Evolutionary conservation across 2,797 vertebrate species (phyloP).

Genomic region (Tapirus indicus): DNA sequence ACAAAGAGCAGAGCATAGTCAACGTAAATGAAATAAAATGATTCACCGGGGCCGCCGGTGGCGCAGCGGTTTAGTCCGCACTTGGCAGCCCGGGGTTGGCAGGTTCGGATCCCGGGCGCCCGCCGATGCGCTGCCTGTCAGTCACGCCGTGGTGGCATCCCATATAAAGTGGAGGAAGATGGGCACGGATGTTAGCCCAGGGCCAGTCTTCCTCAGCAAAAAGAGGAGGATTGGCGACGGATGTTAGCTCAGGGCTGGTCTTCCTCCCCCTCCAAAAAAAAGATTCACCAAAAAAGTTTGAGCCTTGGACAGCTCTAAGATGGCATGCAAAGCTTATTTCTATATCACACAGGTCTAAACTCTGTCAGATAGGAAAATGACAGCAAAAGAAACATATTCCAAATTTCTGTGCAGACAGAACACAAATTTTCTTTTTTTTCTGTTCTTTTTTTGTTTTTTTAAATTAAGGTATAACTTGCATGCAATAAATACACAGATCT

Average conservation of each 20-base stretch:
- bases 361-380: neutral
- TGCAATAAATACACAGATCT: neutral
- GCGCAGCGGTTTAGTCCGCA: too few species aligned
- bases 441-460: neutral
- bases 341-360: neutral
- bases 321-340: neutral
- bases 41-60: neutral
- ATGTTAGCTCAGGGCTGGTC: too few species aligned
- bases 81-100: too few species aligned
- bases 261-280: too few species aligned
- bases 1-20: neutral
- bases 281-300: neutral
- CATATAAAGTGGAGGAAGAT: too few species aligned
- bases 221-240: too few species aligned
- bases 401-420: neutral
- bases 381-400: neutral
- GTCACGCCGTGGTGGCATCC: too few species aligned
- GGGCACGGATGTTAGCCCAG: too few species aligned
- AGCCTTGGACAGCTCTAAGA: neutral
- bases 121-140: too few species aligned
- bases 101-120: too few species aligned
- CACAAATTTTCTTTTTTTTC: neutral
- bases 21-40: constrained; percentile 14
- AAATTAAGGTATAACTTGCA: neutral
- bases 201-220: too few species aligned